Base-by-base conservation (phyloP, 37 sponge, comb jelly and placozoan species). In the Lycopodina hypogea region DNA sequence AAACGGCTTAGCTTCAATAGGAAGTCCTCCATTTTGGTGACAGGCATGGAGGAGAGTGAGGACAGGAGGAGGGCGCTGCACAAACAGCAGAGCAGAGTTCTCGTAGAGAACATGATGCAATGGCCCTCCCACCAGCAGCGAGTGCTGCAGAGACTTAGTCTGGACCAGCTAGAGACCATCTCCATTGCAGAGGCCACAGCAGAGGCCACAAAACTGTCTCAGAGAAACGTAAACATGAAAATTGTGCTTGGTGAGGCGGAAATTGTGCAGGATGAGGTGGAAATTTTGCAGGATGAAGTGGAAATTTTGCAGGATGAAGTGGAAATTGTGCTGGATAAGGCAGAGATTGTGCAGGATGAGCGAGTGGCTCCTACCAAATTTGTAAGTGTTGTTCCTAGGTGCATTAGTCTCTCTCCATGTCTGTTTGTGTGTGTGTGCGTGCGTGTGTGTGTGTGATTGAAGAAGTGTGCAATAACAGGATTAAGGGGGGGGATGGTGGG, bases 91-190 rank as follows among this genome's bases (percentile, higher is more conserved):
- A 80, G 71, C 39, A 30, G 32, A 28, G 28, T 71, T 22, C 42
- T 80, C 45, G 70, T 80, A 29, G 60, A 80, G 21, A 80, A 58
- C 33, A 69, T 80, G n/a, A 36, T 80, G 45, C 33, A 80, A 28
- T 17, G 35, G 1, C 80, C 70, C 0, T 42, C 59, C 1, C 68
- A 36, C 7, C 28, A 37, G 24, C 59, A 24, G 38, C 33, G 55
- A 1, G 80, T 80, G 17, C 45, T 80, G 40, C 24, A 53, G 2
- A 56, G 29, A 7, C 71, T 80, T 0, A 80, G 17, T 18, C 52
- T 68, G 6, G 69, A 42, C 3, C 65, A 77, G n/a, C 17, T 41
- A 30, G 18, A 77, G 39, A 26, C 15, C 0, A 77, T 77, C 11
- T 41, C 42, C 0, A 66, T 36, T 26, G 28, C 42, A 12, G 48